phyloP scores from a whole-genome alignment of 1,140 invertebrate species.

The Drosophila miranda region DNA sequence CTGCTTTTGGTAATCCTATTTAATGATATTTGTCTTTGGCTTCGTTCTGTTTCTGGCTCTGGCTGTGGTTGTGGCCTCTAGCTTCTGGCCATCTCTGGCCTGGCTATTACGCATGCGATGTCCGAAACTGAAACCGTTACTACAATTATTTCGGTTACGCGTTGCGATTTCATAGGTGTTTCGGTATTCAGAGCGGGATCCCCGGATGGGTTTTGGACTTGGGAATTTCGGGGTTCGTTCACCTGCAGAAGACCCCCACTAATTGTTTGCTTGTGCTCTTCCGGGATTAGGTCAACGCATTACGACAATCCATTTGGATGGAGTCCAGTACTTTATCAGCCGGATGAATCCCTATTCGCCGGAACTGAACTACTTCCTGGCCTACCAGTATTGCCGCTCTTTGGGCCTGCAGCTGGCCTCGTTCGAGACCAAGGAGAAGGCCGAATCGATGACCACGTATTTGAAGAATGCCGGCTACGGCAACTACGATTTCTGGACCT shows the following conservation, averaged over 20 bases:
- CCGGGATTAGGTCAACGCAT: constrained; percentile 90
- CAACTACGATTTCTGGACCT: constrained; percentile 94
- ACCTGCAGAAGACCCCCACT: constrained; percentile 7
- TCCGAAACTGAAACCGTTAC: constrained; percentile 57
- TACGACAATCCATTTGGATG: constrained; percentile 92
- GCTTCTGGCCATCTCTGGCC: constrained; percentile 19
- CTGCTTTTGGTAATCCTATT: constrained; percentile 73
- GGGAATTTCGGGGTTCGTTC: constrained; percentile 40
- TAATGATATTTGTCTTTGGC: constrained; percentile 69
- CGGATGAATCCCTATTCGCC: constrained; percentile 94
- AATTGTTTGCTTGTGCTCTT: constrained; percentile 11
- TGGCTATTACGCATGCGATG: constrained; percentile 57
- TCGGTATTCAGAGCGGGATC: constrained; percentile 29
- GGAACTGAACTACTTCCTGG: constrained; percentile 92
- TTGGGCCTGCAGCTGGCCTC: constrained; percentile 92
- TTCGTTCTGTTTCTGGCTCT: constrained; percentile 11
- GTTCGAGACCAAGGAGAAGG: constrained; percentile 93
- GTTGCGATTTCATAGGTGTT: constrained; percentile 46
- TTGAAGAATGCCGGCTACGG: constrained; percentile 91
- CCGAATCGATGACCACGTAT: constrained; percentile 91
- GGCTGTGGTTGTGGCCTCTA: constrained; percentile 24
- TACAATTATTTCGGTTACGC: constrained; percentile 49
- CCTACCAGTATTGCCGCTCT: constrained; percentile 94
- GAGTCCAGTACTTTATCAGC: constrained; percentile 93
- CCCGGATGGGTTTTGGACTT: neutral